Base-by-base conservation (phyloP, 2,888 invertebrate genomes). In the Ypsolopha scabrella region DNA sequence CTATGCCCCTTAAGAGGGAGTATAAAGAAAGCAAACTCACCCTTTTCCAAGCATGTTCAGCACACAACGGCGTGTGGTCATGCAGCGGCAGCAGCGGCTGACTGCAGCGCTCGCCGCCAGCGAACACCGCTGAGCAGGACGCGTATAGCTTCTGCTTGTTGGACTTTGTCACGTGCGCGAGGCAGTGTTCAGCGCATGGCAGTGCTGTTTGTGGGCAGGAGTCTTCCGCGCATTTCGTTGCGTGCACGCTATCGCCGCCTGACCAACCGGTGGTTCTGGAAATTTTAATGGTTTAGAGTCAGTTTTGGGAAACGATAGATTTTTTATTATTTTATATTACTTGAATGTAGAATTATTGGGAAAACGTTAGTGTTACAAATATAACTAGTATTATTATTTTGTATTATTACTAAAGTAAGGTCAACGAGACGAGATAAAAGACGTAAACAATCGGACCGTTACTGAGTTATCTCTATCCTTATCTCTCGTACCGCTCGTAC, bases 101-200 rank as follows among this genome's bases (percentile, higher is more conserved):
- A 57, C 77, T 72, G 60, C 87, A 87, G 54, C 83, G 72, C 56
- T 80, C 70, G 1, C 87, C 87, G 47, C 81, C 86, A 2, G 85
- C 85, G 67, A 87, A 87, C 56, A 87, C 87, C 0, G 87, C 87
- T 0, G 85, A 81, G 52, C 87, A 87, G 39, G 86, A 69, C 9
- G 81, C 80, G 60, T 83, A 87, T 57, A 95, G 79, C 60, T 93
- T 89, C 80, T 97, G 97, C 63, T 95, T 94, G 8, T 91, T 89
- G 72, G 95, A 95, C 56, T 91, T 88, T 81, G 95, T 94, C 61
- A 97, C 94, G 83, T 97, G 97, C 55, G 90, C 80, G 41, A 92
- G 87, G 74, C 97, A 97, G 71, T 95, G 93, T 54, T 93, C 91
- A 0, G 94, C 92, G 70, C 92, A 93, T 0, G 94, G 94, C 60